Evolutionary conservation across 2,888 invertebrate species (phyloP), one percentile per base, ranked within the genome.

Genomic region (Apoderus coryli): DNA sequence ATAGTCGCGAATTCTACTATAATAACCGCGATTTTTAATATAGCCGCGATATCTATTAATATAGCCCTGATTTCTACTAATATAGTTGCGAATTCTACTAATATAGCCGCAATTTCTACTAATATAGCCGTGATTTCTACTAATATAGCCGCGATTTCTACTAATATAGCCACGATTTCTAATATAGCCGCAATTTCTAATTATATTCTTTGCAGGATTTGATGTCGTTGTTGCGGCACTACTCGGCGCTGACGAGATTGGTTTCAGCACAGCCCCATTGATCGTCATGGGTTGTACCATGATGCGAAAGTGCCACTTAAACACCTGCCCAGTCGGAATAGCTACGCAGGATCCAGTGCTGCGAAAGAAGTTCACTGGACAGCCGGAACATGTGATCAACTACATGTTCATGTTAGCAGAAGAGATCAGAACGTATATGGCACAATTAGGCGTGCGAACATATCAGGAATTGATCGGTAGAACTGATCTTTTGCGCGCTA

Each of bases 221-320:
- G 98, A 98, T 63, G 88, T 98, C 14, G 73, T 93, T 45, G 85
- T 96, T 13, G 96, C 93, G 2, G 95, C 92, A 0, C 55, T 95
- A 23, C 64, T 98, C 22, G 98, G 98, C 13, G 98, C 98, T 5
- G 98, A 98, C 57, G 98, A 98, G 60, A 88, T 95, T 55, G 98
- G 95, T 12, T 90, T 98, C 64, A 93, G 93, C 54, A 98, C 98
- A 1, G 96, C 95, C 3, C 96, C 98, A 0, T 67, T 98, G 29
- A 95, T 98, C 50, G 92, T 86, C 2, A 75, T 98, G 60, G 98
- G 98, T 3, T 98, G 98, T 53, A 98, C 95, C 1, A 98, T 98
- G 98, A 98, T 98, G 98, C 71, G 98, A 34, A 98, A 98, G 57
- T 98, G 98, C 51, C 98, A 98, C 58, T 64, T 98, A 45, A 98